Evolutionary conservation across 2,113 vertebrate species (phyloP).

Genomic region (Lophius piscatorius): DNA sequence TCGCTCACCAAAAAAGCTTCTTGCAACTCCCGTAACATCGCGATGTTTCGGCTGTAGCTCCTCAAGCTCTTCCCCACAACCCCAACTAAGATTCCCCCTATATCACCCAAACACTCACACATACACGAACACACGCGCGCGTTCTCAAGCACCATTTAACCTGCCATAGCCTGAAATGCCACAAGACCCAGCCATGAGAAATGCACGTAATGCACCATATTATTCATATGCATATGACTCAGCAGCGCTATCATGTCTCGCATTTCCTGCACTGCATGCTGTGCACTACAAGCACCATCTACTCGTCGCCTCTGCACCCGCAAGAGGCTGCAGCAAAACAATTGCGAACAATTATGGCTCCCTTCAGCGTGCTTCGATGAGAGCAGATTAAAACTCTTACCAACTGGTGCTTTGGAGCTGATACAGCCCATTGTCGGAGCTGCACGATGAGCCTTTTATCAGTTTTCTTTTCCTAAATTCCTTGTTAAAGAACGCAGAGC

Average conservation of each 20-base stretch:
- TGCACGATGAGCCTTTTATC: constrained; percentile 51
- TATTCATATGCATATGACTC: constrained; percentile 36
- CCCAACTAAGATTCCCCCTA: constrained; percentile 7
- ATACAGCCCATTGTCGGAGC: constrained; percentile 87
- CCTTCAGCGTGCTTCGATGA: constrained; percentile 58
- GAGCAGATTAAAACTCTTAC: constrained; percentile 81
- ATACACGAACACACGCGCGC: not conserved
- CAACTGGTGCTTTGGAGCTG: constrained; percentile 87
- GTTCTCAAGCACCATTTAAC: not conserved
- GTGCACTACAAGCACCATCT: constrained; percentile 41
- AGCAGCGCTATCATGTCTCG: constrained; percentile 31
- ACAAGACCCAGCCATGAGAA: not conserved
- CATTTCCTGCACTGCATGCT: constrained; percentile 45
- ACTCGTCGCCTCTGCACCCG: constrained; percentile 25
- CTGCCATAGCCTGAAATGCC: not conserved
- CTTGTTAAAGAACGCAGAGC: constrained; percentile 57
- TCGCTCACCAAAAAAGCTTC: constrained; percentile 46
- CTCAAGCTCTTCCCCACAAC: constrained; percentile 8
- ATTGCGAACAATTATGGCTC: constrained; percentile 24
- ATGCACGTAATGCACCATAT: not conserved
- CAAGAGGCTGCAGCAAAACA: constrained; percentile 59
- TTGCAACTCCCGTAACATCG: constrained; percentile 68
- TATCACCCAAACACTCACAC: not conserved
- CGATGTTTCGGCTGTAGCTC: constrained; percentile 62
- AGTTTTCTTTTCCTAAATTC: constrained; percentile 29